Conservation (phyloP, 2,888 invertebrate species). For the Beris chalybata region DNA sequence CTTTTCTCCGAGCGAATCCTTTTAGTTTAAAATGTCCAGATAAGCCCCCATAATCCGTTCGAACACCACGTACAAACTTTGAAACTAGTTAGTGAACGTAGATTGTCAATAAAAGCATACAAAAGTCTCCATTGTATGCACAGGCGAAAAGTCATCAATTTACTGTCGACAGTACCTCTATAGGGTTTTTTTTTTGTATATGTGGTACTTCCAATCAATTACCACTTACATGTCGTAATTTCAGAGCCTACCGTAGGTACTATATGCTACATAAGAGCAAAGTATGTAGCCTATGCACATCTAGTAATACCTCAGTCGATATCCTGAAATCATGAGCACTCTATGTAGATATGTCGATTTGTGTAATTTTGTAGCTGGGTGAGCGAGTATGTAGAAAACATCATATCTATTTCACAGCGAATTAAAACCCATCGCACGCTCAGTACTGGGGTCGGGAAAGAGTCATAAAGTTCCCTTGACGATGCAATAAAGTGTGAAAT, state of each 20-base stretch:
- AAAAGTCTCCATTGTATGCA: no score
- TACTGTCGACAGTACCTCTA: no score
- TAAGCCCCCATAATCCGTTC: no score
- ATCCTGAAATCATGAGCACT: no score
- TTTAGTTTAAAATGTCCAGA: no score
- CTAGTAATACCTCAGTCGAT: no score
- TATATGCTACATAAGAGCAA: background rate
- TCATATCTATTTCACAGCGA: slow-evolving; percentile 16
- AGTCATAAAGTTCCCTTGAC: slow-evolving; percentile 29
- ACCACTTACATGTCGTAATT: slow-evolving; percentile 27
- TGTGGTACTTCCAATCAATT: slow-evolving; percentile 29
- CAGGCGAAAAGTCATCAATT: no score
- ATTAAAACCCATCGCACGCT: slow-evolving; percentile 26
- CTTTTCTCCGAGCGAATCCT: no score
- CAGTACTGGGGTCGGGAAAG: background rate
- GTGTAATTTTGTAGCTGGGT: slow-evolving; percentile 11
- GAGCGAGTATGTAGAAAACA: slow-evolving; percentile 15
- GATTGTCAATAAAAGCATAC: no score
- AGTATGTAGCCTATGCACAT: no score
- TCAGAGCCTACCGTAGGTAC: slow-evolving; percentile 11
- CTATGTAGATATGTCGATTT: background rate
- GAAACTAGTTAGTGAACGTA: no score
- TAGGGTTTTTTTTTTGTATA: slow-evolving; percentile 7
- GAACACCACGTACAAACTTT: no score
- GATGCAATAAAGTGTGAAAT: slow-evolving; percentile 33